Conservation (phyloP, 2,888 invertebrate genomes). For the Dynastes hyllus region DNA sequence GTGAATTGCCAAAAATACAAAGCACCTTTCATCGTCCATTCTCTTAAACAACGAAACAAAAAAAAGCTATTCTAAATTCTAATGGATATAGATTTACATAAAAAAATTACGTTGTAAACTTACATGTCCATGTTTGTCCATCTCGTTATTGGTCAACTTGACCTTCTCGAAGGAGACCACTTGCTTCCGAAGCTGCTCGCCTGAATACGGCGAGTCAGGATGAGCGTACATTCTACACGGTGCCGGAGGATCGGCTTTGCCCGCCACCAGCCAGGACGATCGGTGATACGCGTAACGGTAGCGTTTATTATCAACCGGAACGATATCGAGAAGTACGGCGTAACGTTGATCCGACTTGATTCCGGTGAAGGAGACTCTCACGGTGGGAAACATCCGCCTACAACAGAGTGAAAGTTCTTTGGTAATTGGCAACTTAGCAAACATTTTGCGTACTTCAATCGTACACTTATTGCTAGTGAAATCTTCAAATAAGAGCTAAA, state of each 20-base stretch:
- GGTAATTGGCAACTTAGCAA: slow-evolving; percentile 50
- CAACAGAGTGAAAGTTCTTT: slow-evolving; percentile 62
- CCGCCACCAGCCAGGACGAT: slow-evolving; percentile 98
- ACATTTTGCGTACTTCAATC: slow-evolving; percentile 2
- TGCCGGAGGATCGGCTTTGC: slow-evolving; percentile 97
- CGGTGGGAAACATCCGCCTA: slow-evolving; percentile 99
- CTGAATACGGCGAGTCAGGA: slow-evolving; percentile 97
- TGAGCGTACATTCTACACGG: slow-evolving; percentile 95
- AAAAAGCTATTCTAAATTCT: not conserved
- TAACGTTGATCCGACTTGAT: slow-evolving; percentile 89
- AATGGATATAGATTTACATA: not conserved
- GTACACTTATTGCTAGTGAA: too few relatives aligned
- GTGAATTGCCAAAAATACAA: not conserved
- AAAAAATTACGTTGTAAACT: slow-evolving; percentile 68
- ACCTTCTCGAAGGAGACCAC: slow-evolving; percentile 99
- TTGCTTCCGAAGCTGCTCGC: slow-evolving; percentile 96
- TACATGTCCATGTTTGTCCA: slow-evolving; percentile 97
- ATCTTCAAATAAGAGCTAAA: too few relatives aligned
- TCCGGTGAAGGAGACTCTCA: slow-evolving; percentile 93
- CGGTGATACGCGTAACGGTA: slow-evolving; percentile 99
- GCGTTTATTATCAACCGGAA: slow-evolving; percentile 96
- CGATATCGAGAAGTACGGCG: slow-evolving; percentile 95
- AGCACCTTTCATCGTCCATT: not conserved
- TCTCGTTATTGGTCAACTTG: slow-evolving; percentile 98
- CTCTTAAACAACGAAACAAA: not conserved